phyloP scores from a whole-genome alignment of 2,113 vertebrate genomes.

The Girardinichthys multiradiatus region DNA sequence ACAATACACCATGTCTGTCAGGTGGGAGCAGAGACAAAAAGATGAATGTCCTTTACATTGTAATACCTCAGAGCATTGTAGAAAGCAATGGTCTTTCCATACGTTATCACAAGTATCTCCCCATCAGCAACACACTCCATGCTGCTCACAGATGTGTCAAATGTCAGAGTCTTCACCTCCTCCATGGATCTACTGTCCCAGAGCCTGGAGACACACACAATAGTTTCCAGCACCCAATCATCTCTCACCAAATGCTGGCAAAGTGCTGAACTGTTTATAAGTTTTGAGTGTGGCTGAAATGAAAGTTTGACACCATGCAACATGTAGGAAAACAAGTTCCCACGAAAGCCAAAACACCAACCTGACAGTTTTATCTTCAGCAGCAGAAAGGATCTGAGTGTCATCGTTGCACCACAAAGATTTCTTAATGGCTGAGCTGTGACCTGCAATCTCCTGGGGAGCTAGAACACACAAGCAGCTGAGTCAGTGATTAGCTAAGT shows the following conservation, averaged over 20 bases:
- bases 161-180: constrained; percentile 88
- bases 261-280: too few relatives aligned
- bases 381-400: constrained; percentile 92
- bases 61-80: constrained; percentile 91
- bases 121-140: constrained; percentile 96
- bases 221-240: neutral
- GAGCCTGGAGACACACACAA: constrained; percentile 78
- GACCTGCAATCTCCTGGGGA: constrained; percentile 90
- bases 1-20: too few relatives aligned
- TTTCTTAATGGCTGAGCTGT: constrained; percentile 96
- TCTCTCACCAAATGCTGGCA: neutral
- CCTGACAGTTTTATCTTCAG: constrained; percentile 97
- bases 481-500: neutral
- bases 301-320: too few relatives aligned
- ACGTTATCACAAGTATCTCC: constrained; percentile 93
- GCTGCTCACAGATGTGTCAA: constrained; percentile 92
- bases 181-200: constrained; percentile 92
- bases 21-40: neutral
- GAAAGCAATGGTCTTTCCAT: constrained; percentile 94
- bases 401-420: constrained; percentile 95
- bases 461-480: constrained; percentile 74
- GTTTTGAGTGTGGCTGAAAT: too few relatives aligned
- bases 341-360: constrained; percentile 65
- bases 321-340: too few relatives aligned
- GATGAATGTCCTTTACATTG: neutral